These are phyloP conservation scores for Drosophila seguyi DNA, from an alignment of 1,140 invertebrate genomes.

Conservation along the genomic window DNA sequence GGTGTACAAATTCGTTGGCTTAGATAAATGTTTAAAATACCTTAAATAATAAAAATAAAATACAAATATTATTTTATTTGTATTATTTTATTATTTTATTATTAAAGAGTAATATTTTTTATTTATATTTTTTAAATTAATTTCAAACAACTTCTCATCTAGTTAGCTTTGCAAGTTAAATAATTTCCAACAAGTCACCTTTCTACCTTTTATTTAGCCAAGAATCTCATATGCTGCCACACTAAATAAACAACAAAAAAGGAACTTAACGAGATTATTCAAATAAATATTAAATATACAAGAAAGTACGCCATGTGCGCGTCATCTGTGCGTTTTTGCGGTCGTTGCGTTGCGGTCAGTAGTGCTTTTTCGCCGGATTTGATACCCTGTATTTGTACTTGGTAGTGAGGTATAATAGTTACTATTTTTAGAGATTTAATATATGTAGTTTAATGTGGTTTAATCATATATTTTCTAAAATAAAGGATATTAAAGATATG, in stretches of 20 bases:
- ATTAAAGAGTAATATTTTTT: neutral
- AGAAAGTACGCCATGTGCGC: conserved; percentile 37
- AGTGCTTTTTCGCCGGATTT: conserved; percentile 2
- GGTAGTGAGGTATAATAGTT: too few species aligned
- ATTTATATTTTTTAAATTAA: neutral
- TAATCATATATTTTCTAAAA: too few species aligned
- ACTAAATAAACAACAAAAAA: neutral
- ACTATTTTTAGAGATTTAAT: too few species aligned
- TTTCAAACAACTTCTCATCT: neutral
- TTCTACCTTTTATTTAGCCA: neutral
- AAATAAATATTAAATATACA: conserved; percentile 59
- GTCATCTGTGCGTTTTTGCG: conserved; percentile 15
- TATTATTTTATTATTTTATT: too few species aligned
- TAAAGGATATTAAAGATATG: too few species aligned
- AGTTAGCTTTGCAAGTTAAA: neutral
- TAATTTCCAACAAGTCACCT: neutral
- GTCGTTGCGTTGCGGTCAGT: neutral
- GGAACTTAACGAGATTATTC: conserved; percentile 42
- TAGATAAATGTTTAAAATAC: too few species aligned
- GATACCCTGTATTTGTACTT: neutral
- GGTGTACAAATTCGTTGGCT: too few species aligned
- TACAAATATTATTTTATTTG: too few species aligned
- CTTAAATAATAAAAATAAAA: too few species aligned
- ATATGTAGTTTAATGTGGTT: too few species aligned
- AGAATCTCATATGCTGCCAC: neutral